Conservation (phyloP, 2,888 invertebrate genomes). For the Allacma fusca region DNA sequence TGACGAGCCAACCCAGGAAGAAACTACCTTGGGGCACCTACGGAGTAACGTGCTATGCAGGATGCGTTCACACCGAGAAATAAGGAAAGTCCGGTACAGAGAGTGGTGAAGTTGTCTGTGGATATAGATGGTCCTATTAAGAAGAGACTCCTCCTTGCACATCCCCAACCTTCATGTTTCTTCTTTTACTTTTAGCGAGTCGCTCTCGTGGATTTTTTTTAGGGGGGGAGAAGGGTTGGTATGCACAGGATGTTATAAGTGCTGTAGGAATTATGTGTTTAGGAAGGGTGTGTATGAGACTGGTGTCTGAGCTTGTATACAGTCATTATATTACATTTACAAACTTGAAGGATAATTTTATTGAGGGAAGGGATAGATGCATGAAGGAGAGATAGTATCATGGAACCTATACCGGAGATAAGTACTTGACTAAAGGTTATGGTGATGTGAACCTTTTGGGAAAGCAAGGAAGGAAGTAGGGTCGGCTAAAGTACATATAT, state of each 20-base stretch:
- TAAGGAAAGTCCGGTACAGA: too few relatives aligned
- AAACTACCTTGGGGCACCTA: too few relatives aligned
- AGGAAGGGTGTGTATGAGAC: background rate
- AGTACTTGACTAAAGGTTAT: constrained; percentile 31
- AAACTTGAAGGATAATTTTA: background rate
- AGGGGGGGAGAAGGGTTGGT: background rate
- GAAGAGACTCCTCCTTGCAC: background rate
- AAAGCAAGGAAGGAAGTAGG: background rate
- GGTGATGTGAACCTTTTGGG: constrained; percentile 29
- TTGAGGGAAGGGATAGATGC: background rate
- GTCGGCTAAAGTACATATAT: constrained; percentile 16
- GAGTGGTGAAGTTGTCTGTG: too few relatives aligned
- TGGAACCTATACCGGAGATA: background rate
- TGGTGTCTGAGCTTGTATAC: background rate
- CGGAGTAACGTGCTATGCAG: too few relatives aligned
- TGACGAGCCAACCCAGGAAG: background rate
- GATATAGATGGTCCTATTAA: too few relatives aligned
- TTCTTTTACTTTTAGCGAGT: constrained; percentile 1
- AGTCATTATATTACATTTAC: constrained; percentile 8
- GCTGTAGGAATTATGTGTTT: background rate
- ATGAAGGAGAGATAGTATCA: too few relatives aligned
- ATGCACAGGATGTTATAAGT: background rate
- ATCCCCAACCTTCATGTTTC: too few relatives aligned
- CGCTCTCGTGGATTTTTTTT: background rate
- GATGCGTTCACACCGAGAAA: too few relatives aligned